Evolutionary conservation across 2,113 vertebrate genomes (phyloP).

Genomic region (Pluvianellus socialis): DNA sequence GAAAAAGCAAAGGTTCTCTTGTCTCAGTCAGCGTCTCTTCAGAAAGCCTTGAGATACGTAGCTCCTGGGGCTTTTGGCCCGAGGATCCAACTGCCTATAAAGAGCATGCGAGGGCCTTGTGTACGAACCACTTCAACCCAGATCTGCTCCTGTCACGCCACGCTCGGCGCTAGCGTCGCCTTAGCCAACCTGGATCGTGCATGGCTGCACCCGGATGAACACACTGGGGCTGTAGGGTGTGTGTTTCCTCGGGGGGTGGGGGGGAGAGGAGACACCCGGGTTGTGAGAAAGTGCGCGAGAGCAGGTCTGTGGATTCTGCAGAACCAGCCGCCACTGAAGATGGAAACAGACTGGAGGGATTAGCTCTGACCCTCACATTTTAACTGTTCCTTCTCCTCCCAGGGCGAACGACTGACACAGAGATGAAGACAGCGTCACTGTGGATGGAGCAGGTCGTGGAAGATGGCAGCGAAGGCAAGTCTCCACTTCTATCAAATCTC

Average conservation of each 20-base stretch:
- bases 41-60: not conserved
- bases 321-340: not conserved
- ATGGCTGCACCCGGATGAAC: not conserved
- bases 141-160: not conserved
- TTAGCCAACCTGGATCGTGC: not conserved
- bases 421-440: not conserved
- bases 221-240: too few relatives aligned
- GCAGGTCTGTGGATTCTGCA: not conserved
- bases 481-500: not conserved
- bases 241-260: not conserved
- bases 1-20: not conserved
- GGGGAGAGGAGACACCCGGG: not conserved
- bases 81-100: not conserved
- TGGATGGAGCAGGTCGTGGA: not conserved
- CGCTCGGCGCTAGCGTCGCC: not conserved
- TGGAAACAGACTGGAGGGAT: not conserved
- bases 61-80: not conserved
- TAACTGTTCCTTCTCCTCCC: not conserved
- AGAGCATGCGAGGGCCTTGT: not conserved
- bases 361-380: fast-evolving
- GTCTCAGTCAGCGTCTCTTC: not conserved
- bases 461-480: not conserved
- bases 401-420: not conserved
- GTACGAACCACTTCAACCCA: not conserved
- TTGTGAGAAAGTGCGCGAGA: not conserved